A percentile compares a stretch with the other conserved stretches of the same genome.
Evolutionary conservation across 2,888 invertebrate species (phyloP).

Genomic region (Nomada ruficornis): DNA sequence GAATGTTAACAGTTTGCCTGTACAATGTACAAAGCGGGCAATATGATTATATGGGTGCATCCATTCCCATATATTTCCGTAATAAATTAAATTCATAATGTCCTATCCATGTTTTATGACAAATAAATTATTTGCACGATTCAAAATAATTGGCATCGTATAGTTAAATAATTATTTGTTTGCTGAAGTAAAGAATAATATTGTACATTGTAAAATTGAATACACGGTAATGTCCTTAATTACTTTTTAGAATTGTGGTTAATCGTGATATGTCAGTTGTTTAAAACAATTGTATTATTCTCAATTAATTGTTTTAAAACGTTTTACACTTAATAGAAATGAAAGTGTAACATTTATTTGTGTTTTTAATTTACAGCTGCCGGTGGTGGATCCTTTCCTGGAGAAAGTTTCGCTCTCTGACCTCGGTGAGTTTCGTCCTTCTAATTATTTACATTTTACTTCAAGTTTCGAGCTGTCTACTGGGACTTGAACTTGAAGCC

Average conservation of each 20-base stretch:
- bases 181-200: neutral
- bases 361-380: slow-evolving; percentile 88
- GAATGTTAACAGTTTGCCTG: too few species aligned
- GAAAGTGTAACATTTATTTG: neutral
- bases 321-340: neutral
- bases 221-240: too few species aligned
- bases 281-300: too few species aligned
- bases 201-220: too few species aligned
- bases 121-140: neutral
- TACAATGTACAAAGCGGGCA: neutral
- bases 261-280: too few species aligned
- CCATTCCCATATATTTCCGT: neutral
- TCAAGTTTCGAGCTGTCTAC: neutral
- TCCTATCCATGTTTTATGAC: neutral
- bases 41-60: neutral
- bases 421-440: slow-evolving; percentile 87
- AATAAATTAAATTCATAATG: neutral
- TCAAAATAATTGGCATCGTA: neutral
- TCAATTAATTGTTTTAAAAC: too few species aligned
- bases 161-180: neutral
- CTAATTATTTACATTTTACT: neutral
- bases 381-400: slow-evolving; percentile 95
- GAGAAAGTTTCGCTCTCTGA: slow-evolving; percentile 93
- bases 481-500: slow-evolving; percentile 4
- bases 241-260: too few species aligned